Conservation (phyloP, 2,113 vertebrate genomes). For the Phodopus roborovskii region DNA sequence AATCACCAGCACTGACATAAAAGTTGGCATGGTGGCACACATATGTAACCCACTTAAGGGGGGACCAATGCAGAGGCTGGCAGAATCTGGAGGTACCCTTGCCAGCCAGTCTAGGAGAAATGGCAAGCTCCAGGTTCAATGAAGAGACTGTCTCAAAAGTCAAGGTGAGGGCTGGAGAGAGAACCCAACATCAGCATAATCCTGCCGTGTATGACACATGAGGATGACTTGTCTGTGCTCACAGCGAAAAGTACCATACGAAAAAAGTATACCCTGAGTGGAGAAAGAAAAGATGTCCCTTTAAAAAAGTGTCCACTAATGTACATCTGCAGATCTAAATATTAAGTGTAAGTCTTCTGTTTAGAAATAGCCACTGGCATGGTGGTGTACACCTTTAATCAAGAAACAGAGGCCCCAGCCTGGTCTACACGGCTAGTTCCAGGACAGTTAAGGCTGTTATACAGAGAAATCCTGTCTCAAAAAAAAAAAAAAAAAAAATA, state of each 20-base stretch:
- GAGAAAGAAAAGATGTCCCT: conserved; percentile 18
- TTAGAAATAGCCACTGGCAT: conserved; percentile 4
- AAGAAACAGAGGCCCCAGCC: background rate
- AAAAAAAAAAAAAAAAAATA: background rate
- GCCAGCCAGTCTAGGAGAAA: background rate
- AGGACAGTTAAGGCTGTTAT: background rate
- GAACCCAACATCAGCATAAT: background rate
- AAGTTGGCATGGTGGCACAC: background rate
- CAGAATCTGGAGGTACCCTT: background rate
- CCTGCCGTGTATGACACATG: background rate
- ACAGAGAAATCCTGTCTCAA: background rate
- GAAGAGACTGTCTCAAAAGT: background rate
- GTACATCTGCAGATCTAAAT: background rate
- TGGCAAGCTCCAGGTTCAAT: background rate
- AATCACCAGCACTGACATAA: background rate
- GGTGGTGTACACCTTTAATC: background rate
- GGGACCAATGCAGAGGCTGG: background rate
- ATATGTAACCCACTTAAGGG: background rate
- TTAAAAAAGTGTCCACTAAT: conserved; percentile 29
- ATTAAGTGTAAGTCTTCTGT: conserved; percentile 39
- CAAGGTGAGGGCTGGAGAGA: background rate
- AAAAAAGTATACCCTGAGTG: background rate
- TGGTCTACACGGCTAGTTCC: background rate
- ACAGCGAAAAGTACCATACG: background rate
- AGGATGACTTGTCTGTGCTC: background rate